Percentiles rank a stretch among this genome's conserved stretches.
These are phyloP conservation scores for Pterocles burchelli DNA, from an alignment of 2,113 vertebrate genomes.

Conservation along the genomic window DNA sequence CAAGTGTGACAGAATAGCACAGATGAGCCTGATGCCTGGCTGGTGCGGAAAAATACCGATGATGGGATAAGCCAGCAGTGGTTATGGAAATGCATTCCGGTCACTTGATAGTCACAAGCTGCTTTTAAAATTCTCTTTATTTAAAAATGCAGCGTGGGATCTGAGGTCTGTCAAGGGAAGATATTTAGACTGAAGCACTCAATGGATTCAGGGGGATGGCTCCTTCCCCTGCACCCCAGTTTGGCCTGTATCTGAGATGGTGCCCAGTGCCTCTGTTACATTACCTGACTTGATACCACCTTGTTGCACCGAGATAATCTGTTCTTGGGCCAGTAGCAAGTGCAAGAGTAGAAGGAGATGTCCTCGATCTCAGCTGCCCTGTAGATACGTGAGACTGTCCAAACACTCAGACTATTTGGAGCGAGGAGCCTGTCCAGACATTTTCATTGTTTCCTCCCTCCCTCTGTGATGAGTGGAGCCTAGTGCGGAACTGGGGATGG, in stretches of 20 bases:
- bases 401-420: neutral
- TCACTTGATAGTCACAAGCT: neutral
- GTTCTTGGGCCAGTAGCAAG: neutral
- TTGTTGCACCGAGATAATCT: neutral
- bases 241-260: neutral
- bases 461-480: neutral
- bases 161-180: neutral
- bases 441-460: neutral
- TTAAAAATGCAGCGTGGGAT: neutral
- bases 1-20: neutral
- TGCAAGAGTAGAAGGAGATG: neutral
- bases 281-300: neutral
- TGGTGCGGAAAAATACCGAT: neutral
- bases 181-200: neutral
- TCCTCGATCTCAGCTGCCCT: neutral
- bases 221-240: accelerated
- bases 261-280: neutral
- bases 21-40: neutral
- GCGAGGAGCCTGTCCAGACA: neutral
- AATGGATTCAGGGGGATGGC: accelerated
- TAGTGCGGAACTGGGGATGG: neutral
- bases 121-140: neutral
- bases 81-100: neutral
- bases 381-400: neutral
- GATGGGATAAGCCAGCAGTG: neutral